Evolutionary conservation across 2,113 vertebrate species (phyloP).

Genomic region (Brienomyrus brachyistius): DNA sequence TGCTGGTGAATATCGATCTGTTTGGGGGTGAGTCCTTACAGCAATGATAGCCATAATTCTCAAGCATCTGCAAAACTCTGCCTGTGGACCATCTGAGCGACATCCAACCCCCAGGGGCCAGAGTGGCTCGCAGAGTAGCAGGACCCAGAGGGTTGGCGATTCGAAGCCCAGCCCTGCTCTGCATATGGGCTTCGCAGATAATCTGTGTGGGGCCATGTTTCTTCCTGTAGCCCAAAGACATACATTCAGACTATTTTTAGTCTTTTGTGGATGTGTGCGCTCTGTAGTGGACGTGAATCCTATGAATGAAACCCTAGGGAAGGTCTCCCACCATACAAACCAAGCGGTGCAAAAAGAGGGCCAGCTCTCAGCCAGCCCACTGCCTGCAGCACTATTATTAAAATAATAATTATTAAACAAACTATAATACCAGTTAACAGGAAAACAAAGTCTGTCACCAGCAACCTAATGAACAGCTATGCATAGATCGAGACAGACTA

Average conservation of each 20-base stretch:
- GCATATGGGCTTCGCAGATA: background rate
- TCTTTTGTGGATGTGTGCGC: background rate
- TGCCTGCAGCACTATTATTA: no score
- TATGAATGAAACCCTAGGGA: background rate
- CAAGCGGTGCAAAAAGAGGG: background rate
- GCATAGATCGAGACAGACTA: background rate
- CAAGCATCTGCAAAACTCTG: background rate
- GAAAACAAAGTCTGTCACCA: background rate
- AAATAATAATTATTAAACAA: no score
- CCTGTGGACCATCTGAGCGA: background rate
- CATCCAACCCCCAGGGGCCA: background rate
- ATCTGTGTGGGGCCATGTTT: background rate
- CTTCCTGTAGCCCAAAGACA: background rate
- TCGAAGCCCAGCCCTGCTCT: background rate
- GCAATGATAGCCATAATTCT: background rate
- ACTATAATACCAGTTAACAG: background rate
- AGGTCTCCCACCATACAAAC: background rate
- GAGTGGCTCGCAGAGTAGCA: background rate
- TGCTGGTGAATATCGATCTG: background rate
- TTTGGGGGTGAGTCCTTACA: background rate
- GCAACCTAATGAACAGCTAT: background rate
- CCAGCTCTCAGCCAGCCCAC: background rate
- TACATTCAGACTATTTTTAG: background rate
- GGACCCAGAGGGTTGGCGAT: background rate
- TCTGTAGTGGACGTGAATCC: background rate